Percentiles rank a stretch among this genome's conserved stretches.
phyloP scores from a whole-genome alignment of 2,888 invertebrate genomes.

The Apoderus coryli region DNA sequence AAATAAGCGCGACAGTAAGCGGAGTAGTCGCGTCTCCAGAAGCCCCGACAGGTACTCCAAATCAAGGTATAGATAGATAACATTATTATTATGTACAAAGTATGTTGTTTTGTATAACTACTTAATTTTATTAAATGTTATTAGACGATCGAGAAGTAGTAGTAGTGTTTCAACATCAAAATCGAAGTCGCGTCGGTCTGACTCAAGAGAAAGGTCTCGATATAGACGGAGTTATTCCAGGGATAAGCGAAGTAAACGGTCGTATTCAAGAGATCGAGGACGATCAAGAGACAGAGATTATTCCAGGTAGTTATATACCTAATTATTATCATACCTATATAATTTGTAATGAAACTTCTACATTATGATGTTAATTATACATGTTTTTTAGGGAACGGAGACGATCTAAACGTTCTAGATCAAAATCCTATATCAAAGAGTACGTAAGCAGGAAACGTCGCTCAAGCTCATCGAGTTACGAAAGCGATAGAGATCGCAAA shows the following conservation, averaged over 20 bases:
- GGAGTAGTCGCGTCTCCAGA: conserved; percentile 21
- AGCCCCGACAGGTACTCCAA: conserved; percentile 26
- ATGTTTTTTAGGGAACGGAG: background rate
- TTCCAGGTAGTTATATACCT: background rate
- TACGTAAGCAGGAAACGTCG: conserved; percentile 23
- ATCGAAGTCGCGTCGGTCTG: conserved; percentile 14
- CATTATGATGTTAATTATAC: no score
- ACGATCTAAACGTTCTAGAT: conserved; percentile 25
- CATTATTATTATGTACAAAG: no score
- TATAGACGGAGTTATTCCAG: background rate
- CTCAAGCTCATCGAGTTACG: conserved; percentile 16
- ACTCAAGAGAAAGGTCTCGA: conserved; percentile 16
- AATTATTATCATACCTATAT: background rate
- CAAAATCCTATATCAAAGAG: conserved; percentile 29
- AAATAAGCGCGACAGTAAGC: conserved; percentile 20
- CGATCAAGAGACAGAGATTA: background rate
- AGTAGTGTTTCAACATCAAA: conserved; percentile 23
- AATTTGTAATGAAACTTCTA: no score
- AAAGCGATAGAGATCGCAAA: conserved; percentile 13
- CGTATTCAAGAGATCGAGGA: background rate
- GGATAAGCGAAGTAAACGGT: background rate
- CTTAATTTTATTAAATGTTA: conserved; percentile 11
- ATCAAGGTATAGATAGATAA: conserved; percentile 22
- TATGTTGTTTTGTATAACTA: no score
- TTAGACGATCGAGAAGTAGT: conserved; percentile 24